Evolutionary conservation across 1,140 invertebrate genomes (phyloP), one percentile per base, ranked within the genome.

Genomic region (Drosophila tani): DNA sequence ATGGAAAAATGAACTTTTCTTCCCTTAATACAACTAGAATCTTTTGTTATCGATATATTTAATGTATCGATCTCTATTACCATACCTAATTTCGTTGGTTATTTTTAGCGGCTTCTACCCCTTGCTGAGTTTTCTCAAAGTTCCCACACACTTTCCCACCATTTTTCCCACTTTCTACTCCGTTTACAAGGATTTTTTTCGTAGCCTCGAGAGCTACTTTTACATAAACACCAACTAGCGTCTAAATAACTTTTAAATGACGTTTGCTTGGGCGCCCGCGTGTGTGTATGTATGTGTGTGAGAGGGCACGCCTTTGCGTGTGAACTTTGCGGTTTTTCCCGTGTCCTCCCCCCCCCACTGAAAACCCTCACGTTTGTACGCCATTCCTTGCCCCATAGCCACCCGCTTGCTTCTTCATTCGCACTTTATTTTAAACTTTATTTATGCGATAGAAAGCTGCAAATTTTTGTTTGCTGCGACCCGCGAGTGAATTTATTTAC

Each of bases 181-280:
- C 38, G 19, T 41, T 15, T 27, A 27, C 35, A 56, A 32, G 32
- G 65, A 32, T 57, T 70, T 60, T 71, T 50, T 41, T 32, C 47
- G 43, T 70, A 50, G 56, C 74, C 73, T 53, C 57, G 70, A 19
- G 53, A 82, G 84, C 81, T 75, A 88, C 84, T 88, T 86, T 86
- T 81, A 88, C 84, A 84, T 88, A 88, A 88, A 88, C 84, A 88
- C 81, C 84, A 88, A 88, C 84, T 88, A 84, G 82, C 84, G 84
- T 75, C 86, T 70, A 86, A 86, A 86, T 88, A 88, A 88, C 84
- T 88, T 87, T 87, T 88, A 87, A 87, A 87, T 87, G 84, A 87
- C 84, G 84, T 87, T 87, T 87, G 84, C 75, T 88, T 81, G 67
- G 43, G 55, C 45, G 24, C 24, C 40, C 35, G 15, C 12, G 24